Evolutionary conservation across 2,888 invertebrate genomes (phyloP).

Genomic region (Acrobasis consociella): DNA sequence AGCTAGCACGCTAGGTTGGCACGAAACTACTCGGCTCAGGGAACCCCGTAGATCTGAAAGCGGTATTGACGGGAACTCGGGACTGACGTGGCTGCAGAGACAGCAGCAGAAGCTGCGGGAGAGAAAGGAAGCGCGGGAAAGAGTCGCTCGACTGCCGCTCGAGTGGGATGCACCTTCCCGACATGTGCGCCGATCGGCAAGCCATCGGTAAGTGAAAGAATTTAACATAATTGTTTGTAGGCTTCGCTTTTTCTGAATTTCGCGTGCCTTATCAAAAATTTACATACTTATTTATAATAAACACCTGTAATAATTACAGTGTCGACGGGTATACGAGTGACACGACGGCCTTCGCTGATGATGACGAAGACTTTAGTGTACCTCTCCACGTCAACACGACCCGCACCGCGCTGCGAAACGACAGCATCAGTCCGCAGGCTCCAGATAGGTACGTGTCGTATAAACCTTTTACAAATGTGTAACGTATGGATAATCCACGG

Average conservation of each 20-base stretch:
- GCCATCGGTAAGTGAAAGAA: conserved; percentile 65
- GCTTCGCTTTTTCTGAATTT: no score
- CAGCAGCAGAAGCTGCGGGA: conserved; percentile 92
- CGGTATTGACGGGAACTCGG: conserved; percentile 67
- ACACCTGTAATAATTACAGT: conserved; percentile 50
- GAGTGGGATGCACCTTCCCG: conserved; percentile 82
- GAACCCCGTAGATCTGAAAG: conserved; percentile 73
- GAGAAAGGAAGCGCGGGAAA: conserved; percentile 87
- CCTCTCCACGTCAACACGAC: conserved; percentile 87
- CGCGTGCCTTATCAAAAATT: neutral
- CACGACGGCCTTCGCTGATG: conserved; percentile 90
- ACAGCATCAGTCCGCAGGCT: conserved; percentile 73
- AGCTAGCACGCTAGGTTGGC: conserved; percentile 69
- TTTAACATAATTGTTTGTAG: no score
- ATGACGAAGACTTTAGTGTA: conserved; percentile 87
- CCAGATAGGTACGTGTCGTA: conserved; percentile 65
- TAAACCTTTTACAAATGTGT: neutral
- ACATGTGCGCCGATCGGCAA: conserved; percentile 76
- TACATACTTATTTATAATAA: neutral
- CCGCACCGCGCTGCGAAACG: conserved; percentile 65
- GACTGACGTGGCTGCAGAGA: conserved; percentile 90
- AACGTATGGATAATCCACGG: no score
- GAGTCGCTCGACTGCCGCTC: conserved; percentile 87
- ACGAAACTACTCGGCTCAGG: conserved; percentile 58
- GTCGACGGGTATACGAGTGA: conserved; percentile 91